Percentiles rank a stretch among this genome's conserved stretches.
These are phyloP conservation scores for Asarcornis scutulata DNA, from an alignment of 2,113 vertebrate species.

Conservation along the genomic window DNA sequence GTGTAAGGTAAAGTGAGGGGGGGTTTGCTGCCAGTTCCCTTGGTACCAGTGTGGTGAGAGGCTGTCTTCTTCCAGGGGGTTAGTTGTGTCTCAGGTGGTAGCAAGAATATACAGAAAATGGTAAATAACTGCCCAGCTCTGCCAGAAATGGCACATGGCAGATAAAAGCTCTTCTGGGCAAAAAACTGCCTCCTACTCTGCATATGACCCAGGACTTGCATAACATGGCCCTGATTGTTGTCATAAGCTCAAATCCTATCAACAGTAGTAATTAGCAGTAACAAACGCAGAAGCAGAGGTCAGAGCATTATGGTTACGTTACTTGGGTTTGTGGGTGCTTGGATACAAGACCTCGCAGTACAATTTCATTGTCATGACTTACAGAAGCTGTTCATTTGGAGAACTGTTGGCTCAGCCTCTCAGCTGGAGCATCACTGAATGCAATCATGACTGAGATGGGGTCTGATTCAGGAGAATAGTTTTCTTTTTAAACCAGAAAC, in stretches of 20 bases:
- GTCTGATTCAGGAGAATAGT: not conserved
- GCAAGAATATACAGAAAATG: accelerated
- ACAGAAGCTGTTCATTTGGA: accelerated
- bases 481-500: not conserved
- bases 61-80: not conserved
- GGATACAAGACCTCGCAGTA: accelerated
- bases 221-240: not conserved
- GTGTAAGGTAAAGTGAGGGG: accelerated
- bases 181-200: not conserved
- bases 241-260: not conserved
- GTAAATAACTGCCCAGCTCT: not conserved
- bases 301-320: not conserved
- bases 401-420: not conserved
- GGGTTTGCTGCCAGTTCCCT: not conserved
- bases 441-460: not conserved
- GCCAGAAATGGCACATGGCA: accelerated
- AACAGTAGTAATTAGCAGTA: not conserved
- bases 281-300: not conserved
- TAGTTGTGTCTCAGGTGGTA: accelerated
- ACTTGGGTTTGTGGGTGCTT: not conserved
- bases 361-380: not conserved
- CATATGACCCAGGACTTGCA: not conserved
- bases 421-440: not conserved
- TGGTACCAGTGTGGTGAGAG: not conserved
- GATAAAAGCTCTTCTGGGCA: not conserved